phyloP scores from a whole-genome alignment of 2,113 vertebrate species.

The Trinectes maculatus region DNA sequence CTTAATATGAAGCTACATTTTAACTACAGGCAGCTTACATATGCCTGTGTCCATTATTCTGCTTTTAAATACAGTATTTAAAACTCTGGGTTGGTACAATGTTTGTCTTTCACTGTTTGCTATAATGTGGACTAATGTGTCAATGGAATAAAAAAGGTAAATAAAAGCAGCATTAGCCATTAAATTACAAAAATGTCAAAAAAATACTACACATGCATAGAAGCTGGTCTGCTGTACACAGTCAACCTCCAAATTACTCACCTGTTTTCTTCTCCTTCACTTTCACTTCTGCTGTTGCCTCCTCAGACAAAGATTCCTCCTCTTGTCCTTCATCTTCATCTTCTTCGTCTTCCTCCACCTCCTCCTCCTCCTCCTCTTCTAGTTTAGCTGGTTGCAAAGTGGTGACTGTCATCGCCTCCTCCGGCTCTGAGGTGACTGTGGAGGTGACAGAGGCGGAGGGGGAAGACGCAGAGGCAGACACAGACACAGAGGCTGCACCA shows the following conservation, averaged over 20 bases:
- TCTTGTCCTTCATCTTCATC: slow-evolving; percentile 31
- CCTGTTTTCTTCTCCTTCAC: slow-evolving; percentile 51
- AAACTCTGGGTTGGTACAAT: too few relatives aligned
- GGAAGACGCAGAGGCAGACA: slow-evolving; percentile 5
- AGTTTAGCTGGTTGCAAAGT: slow-evolving; percentile 60
- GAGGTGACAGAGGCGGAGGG: slow-evolving; percentile 13
- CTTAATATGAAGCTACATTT: too few relatives aligned
- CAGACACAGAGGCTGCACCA: neutral
- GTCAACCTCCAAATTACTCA: slow-evolving; percentile 25
- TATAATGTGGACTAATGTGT: too few relatives aligned
- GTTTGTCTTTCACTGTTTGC: too few relatives aligned
- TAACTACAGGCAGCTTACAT: too few relatives aligned
- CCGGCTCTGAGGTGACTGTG: slow-evolving; percentile 43
- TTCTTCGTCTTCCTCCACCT: neutral
- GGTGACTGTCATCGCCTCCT: slow-evolving; percentile 59
- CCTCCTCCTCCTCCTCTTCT: slow-evolving; percentile 57
- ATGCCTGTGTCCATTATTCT: too few relatives aligned
- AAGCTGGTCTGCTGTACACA: too few relatives aligned
- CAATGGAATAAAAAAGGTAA: too few relatives aligned
- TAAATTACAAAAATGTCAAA: too few relatives aligned
- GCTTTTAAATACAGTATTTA: too few relatives aligned
- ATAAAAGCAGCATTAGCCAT: too few relatives aligned
- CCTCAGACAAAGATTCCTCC: slow-evolving; percentile 44
- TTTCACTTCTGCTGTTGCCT: slow-evolving; percentile 31
- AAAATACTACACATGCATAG: too few relatives aligned